Conservation (phyloP, 92 coral and sea anemone genomes). For the Epizoanthus scotinus region DNA sequence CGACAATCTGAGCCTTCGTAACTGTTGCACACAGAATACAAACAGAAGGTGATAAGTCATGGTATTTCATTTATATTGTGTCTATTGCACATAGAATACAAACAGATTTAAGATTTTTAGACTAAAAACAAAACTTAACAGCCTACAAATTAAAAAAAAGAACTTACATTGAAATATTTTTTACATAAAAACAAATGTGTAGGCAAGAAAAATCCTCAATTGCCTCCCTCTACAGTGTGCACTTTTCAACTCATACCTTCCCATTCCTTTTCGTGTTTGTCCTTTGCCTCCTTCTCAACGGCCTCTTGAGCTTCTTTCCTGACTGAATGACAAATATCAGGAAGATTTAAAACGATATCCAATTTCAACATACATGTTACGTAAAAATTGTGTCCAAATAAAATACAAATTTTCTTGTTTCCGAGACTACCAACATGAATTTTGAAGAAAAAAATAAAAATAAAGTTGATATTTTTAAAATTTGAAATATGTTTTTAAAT, state of each 20-base stretch:
- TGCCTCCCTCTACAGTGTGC: not conserved
- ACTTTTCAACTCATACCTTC: constrained; percentile 64
- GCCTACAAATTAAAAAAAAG: not conserved
- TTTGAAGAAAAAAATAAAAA: too few species aligned
- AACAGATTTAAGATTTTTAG: too few species aligned
- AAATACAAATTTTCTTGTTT: too few species aligned
- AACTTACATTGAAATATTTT: not conserved
- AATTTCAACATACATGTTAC: too few species aligned
- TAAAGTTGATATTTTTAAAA: too few species aligned
- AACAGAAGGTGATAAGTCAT: not conserved
- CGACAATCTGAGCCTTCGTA: constrained; percentile 74
- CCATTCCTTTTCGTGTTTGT: constrained; percentile 96
- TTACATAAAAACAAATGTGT: not conserved
- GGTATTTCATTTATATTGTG: too few species aligned
- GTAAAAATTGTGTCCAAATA: too few species aligned
- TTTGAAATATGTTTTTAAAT: too few species aligned
- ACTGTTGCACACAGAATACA: constrained; percentile 46
- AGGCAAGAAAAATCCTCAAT: not conserved
- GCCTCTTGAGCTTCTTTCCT: constrained; percentile 86
- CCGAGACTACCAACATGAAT: too few species aligned
- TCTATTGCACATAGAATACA: not conserved
- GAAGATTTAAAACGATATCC: not conserved
- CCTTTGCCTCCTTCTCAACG: constrained; percentile 87
- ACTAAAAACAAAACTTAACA: too few species aligned
- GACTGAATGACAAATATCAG: constrained; percentile 31